These are phyloP conservation scores for Bagarius yarrelli DNA, from an alignment of 2,113 vertebrate genomes.

Conservation along the genomic window DNA sequence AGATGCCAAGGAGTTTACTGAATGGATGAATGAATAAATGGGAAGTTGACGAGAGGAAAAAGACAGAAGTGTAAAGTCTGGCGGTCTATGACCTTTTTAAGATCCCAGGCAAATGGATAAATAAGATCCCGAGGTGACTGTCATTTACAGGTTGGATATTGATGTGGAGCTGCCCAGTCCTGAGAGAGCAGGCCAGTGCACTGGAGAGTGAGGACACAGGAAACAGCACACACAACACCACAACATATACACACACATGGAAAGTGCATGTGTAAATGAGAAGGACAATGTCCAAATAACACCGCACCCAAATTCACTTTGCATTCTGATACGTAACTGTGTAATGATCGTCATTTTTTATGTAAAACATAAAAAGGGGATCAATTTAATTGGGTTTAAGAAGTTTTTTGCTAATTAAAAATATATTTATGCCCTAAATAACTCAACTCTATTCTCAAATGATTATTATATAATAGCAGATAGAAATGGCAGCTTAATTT, in stretches of 20 bases:
- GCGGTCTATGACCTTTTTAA: conserved; percentile 72
- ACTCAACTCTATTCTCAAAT: background rate
- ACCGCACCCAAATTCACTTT: background rate
- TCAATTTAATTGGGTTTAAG: background rate
- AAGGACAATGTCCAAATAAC: background rate
- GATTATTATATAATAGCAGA: background rate
- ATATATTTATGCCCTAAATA: background rate
- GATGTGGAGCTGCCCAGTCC: conserved; percentile 65
- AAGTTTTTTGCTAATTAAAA: no score
- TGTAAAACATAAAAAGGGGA: background rate
- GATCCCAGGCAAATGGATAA: conserved; percentile 72
- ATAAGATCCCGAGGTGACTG: conserved; percentile 74
- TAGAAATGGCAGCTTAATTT: background rate
- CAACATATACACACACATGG: conserved; percentile 21
- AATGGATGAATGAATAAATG: conserved; percentile 49
- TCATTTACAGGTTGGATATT: conserved; percentile 76
- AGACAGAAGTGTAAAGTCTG: conserved; percentile 45
- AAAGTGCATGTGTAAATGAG: background rate
- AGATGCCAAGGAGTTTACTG: conserved; percentile 22
- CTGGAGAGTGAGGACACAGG: conserved; percentile 6
- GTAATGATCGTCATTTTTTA: background rate
- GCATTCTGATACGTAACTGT: background rate
- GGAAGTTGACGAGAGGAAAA: conserved; percentile 42
- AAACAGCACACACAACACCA: conserved; percentile 24
- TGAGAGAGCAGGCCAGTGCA: conserved; percentile 52